These are phyloP conservation scores for Drosophila leontia DNA, from an alignment of 1,140 invertebrate genomes.

Conservation along the genomic window DNA sequence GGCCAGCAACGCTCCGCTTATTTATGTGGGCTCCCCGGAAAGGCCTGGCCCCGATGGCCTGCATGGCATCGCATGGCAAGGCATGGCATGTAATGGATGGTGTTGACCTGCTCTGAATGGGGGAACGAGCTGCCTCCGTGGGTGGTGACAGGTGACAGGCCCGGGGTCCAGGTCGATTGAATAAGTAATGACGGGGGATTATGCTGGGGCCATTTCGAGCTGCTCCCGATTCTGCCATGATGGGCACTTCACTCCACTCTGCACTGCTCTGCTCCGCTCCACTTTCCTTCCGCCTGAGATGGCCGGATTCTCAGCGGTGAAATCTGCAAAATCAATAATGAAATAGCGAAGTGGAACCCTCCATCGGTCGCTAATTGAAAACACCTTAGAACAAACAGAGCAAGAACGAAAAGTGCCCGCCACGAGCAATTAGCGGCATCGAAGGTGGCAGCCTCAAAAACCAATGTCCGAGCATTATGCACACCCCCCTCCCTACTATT, in stretches of 20 bases:
- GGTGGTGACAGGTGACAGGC: constrained; percentile 64
- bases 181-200: constrained; percentile 73
- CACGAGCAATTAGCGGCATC: constrained; percentile 73
- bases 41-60: constrained; percentile 13
- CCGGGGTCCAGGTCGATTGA: constrained; percentile 66
- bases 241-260: constrained; percentile 30
- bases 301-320: constrained; percentile 31
- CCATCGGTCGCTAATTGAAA: constrained; percentile 76
- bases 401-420: constrained; percentile 64
- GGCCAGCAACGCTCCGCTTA: constrained; percentile 56
- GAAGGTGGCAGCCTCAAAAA: constrained; percentile 64
- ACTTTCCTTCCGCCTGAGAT: background rate
- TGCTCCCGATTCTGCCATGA: constrained; percentile 34
- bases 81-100: constrained; percentile 65
- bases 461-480: constrained; percentile 37
- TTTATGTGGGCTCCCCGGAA: constrained; percentile 59
- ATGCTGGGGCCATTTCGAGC: constrained; percentile 33
- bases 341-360: constrained; percentile 3
- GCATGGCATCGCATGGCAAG: constrained; percentile 8
- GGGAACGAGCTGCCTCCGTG: constrained; percentile 32
- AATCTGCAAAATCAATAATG: constrained; percentile 67
- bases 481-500: background rate
- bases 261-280: constrained; percentile 21
- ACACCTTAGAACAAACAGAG: constrained; percentile 80
- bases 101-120: constrained; percentile 69